phyloP scores from a whole-genome alignment of 1,140 invertebrate species.

The Tetranychus urticae region DNA sequence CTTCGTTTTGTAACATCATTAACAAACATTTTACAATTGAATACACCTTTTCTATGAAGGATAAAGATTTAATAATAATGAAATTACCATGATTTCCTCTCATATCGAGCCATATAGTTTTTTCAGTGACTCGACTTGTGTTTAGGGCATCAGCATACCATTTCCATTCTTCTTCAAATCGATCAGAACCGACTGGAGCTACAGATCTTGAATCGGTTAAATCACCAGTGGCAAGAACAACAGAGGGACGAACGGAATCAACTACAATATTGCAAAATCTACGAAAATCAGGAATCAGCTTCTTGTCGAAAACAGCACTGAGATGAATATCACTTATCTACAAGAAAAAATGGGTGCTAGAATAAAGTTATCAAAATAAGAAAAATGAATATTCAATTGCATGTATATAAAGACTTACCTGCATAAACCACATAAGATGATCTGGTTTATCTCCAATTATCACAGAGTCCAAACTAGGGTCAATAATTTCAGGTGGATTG shows the following conservation, averaged over 20 bases:
- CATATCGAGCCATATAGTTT: slow-evolving; percentile 65
- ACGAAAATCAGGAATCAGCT: slow-evolving; percentile 44
- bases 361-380: background rate
- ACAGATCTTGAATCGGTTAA: slow-evolving; percentile 62
- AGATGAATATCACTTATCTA: slow-evolving; percentile 69
- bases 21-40: no score
- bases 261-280: slow-evolving; percentile 55
- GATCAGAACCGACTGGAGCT: slow-evolving; percentile 51
- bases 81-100: slow-evolving; percentile 73
- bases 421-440: background rate
- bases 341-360: background rate
- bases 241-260: slow-evolving; percentile 41
- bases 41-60: no score
- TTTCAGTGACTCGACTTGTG: slow-evolving; percentile 35
- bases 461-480: background rate
- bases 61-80: no score
- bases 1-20: no score
- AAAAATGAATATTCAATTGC: background rate
- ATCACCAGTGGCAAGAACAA: slow-evolving; percentile 61
- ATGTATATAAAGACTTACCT: background rate
- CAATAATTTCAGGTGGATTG: background rate
- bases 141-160: slow-evolving; percentile 46
- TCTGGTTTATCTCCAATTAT: background rate
- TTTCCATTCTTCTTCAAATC: slow-evolving; percentile 60
- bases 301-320: slow-evolving; percentile 51